Base-by-base conservation (phyloP, 2,888 invertebrate genomes). In the Noctua janthe region DNA sequence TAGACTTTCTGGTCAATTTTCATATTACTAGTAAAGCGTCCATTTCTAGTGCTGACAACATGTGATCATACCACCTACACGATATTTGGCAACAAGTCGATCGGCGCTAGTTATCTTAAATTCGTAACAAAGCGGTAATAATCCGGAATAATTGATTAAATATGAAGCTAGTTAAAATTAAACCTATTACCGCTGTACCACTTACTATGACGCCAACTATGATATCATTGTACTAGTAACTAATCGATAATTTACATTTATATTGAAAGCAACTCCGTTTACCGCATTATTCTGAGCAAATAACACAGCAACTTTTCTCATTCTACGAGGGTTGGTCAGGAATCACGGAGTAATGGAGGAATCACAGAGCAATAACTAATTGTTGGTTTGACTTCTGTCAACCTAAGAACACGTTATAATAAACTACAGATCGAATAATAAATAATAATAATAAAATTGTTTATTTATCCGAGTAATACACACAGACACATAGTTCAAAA, bases 191-290 rank as follows among this genome's bases (percentile, higher is more conserved):
- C 35, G 51, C 15, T 51, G n/a, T 43, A n/a, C 35, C 66, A 29
- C 29, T 66, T 56, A 83, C 67, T 51, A 71, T 80, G 84, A 80
- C 64, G 73, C 13, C 73, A 71, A 20, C 49, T 74, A 77, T 77
- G 86, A 86, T 74, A 71, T 82, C 83, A 86, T 71, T n/a, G 43
- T 17, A 49, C 23, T 35, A 49, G 43, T 29, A 49, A 59, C 29
- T 3, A 49, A 59, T 43, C 29, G 15, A 11, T 51, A 43, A 51
- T 13, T 71, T 70, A 13, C 39, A n/a, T 39, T 6, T 43, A 35
- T 17, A 35, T 35, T 5, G 1, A 29, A 54, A 80, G 1, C 15
- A 8, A n/a, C 3, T 49, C 7, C 20, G 20, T 47, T 70, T 43
- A 51, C 17, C 17, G 1, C 10, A 29, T 71, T 10, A 11, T n/a